phyloP scores from a whole-genome alignment of 2,113 vertebrate species.

The Microcebus jonahi region DNA sequence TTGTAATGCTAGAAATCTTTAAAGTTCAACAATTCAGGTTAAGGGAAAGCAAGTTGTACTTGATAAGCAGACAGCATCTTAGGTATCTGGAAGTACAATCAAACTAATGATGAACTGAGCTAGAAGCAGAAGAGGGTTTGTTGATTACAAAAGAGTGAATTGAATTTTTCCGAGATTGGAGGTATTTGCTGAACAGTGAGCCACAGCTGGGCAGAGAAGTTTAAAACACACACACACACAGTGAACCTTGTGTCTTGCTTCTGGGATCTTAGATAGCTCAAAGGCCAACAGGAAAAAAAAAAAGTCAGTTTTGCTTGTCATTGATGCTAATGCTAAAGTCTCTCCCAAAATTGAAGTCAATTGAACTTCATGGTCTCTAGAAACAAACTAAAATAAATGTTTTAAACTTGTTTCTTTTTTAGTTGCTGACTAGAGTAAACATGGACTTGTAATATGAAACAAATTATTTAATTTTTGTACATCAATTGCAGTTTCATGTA shows the following conservation, averaged over 20 bases:
- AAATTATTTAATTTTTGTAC: not conserved
- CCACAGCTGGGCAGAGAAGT: not conserved
- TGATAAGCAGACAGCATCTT: not conserved
- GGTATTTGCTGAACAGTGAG: not conserved
- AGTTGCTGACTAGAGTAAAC: not conserved
- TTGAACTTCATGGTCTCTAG: not conserved
- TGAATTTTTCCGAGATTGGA: not conserved
- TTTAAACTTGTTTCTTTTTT: not conserved
- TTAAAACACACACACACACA: not conserved
- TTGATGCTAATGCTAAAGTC: not conserved
- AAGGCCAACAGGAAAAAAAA: not conserved
- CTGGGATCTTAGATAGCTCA: not conserved
- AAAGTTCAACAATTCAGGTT: slow-evolving; percentile 56
- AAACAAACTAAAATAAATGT: not conserved
- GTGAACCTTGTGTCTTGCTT: not conserved
- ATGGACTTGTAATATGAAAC: not conserved
- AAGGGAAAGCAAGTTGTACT: slow-evolving; percentile 38
- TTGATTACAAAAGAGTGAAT: not conserved
- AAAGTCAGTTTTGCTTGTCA: not conserved
- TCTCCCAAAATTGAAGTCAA: not conserved
- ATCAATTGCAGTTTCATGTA: not conserved
- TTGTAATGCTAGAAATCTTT: not conserved
- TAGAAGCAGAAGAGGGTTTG: not conserved
- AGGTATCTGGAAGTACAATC: slow-evolving; percentile 12
- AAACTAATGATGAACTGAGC: slow-evolving; percentile 30